Conservation (phyloP, 2,888 invertebrate genomes). For the Parapristionchus giblindavisi region DNA sequence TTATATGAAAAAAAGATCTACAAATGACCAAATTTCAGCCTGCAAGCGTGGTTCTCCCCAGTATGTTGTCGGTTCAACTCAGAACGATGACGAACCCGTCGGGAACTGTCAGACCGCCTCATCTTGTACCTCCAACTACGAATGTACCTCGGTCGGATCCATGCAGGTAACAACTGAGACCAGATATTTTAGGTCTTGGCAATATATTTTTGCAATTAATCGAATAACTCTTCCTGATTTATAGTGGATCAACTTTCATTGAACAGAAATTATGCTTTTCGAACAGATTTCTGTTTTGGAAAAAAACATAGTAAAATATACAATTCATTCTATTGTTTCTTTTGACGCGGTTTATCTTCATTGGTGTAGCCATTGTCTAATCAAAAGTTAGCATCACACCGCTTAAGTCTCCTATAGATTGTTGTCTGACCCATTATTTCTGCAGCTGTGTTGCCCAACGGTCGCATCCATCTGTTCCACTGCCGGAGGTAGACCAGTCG, state of each 20-base stretch:
- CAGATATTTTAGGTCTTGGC: no score
- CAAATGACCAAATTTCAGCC: constrained; percentile 51
- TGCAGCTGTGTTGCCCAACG: constrained; percentile 62
- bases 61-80: constrained; percentile 60
- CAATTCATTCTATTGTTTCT: no score
- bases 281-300: no score
- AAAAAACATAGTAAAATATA: no score
- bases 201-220: no score
- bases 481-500: constrained; percentile 60
- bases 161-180: constrained; percentile 52
- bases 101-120: constrained; percentile 66
- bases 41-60: constrained; percentile 69
- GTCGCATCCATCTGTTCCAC: constrained; percentile 63
- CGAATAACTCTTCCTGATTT: no score
- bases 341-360: no score
- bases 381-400: no score
- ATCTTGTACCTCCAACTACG: constrained; percentile 65
- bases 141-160: constrained; percentile 66
- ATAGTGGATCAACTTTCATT: no score
- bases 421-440: not conserved
- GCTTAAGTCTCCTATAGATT: not conserved
- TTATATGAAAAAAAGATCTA: not conserved
- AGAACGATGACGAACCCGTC: constrained; percentile 67
- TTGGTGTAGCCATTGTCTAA: no score
- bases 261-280: no score